phyloP scores from a whole-genome alignment of 2,797 vertebrate genomes.

The Brachyrhaphis roseni region DNA sequence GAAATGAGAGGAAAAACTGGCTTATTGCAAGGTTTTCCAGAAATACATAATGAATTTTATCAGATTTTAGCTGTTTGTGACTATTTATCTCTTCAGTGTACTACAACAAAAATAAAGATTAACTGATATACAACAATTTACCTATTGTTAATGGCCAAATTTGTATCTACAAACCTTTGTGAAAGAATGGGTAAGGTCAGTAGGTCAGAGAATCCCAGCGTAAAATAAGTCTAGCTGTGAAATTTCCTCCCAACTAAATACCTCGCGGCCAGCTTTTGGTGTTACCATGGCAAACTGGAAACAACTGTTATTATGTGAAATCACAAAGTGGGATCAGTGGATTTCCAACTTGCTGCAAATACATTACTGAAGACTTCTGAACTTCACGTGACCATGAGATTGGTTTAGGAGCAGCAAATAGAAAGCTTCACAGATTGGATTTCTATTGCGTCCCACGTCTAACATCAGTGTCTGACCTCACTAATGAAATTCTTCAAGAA shows the following conservation, averaged over 20 bases:
- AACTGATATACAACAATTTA: not conserved
- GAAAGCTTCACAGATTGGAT: not conserved
- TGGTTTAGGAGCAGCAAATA: too few relatives aligned
- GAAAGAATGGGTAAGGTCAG: not conserved
- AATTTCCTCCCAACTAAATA: not conserved
- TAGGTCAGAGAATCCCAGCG: not conserved
- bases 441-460: not conserved
- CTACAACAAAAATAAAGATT: not conserved
- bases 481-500: not conserved
- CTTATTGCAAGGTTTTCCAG: not conserved
- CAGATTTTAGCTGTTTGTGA: not conserved
- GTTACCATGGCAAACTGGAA: not conserved
- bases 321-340: not conserved
- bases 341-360: not conserved
- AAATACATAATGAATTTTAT: not conserved
- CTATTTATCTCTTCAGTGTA: not conserved
- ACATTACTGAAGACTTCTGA: not conserved
- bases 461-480: conserved; percentile 1
- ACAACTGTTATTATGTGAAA: not conserved
- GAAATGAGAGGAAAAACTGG: not conserved
- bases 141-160: not conserved
- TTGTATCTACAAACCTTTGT: not conserved
- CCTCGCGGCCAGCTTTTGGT: not conserved
- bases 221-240: not conserved
- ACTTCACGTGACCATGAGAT: not conserved